Base-by-base conservation (phyloP, 1,140 invertebrate species). In the Bombus polaris region DNA sequence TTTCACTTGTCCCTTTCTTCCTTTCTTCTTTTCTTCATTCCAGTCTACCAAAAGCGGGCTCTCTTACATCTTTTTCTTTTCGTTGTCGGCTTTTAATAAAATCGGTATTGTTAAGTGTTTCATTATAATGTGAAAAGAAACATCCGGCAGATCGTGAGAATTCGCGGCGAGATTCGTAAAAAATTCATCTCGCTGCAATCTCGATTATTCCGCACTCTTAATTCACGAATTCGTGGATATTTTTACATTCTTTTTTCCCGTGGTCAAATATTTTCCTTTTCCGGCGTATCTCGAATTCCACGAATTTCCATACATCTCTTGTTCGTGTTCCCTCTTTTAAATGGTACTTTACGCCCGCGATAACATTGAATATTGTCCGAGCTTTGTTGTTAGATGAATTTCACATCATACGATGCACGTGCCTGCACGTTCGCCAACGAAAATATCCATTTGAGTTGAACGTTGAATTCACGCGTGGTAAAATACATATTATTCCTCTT, bases 81-180 rank as follows among this genome's bases (percentile, higher is more conserved):
- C 44, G 37, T 70, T 47, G 72, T 35, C 37, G 47, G 39, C 73
- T 88, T 89, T 92, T 88, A 89, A 91, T 91, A 92, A 91, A 92
- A 92, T 91, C 89, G 68, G 90, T 89, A 92, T 93, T 89, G 86
- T 86, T 89, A 91, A 93, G 89, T 87, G 88, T 82, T 32, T 42
- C 59, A 28, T 62, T 28, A 62, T 2, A 62, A 62, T 25, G 72
- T 88, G 81, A 89, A 90, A 90, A 85, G 83, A 83, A 89, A 85
- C 68, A 80, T 80, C 68, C 68, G 57, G 25, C 28, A 9, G 2
- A 32, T 66, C 35, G 9, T 6, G 25, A 37, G n/a, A 47, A 37
- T n/a, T 28, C 47, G 9, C 18, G 18, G 2, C 6, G 22, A 4
- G 22, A 37, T 74, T n/a, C 6, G n/a, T 35, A 53, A 44, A 59